phyloP scores from a whole-genome alignment of 2,888 invertebrate species.

The Acronicta leporina region DNA sequence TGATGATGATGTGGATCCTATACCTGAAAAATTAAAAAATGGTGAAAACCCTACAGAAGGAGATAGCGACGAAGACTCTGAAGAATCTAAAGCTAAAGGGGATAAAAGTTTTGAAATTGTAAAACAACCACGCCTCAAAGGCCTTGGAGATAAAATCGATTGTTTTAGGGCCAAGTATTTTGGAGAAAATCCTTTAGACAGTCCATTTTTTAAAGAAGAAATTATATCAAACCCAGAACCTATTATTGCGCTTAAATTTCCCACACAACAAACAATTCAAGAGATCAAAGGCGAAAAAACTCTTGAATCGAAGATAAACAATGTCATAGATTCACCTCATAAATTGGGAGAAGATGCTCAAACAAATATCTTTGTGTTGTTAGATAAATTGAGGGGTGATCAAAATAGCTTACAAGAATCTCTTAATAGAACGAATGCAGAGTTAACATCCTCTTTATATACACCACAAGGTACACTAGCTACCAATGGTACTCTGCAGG shows the following conservation, averaged over 20 bases:
- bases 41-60: conserved; percentile 72
- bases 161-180: conserved; percentile 93
- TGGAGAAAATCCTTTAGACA: conserved; percentile 93
- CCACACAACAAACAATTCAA: conserved; percentile 61
- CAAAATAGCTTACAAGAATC: conserved; percentile 51
- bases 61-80: conserved; percentile 67
- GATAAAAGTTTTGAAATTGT: conserved; percentile 65
- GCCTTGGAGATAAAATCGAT: conserved; percentile 92
- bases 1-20: conserved; percentile 85
- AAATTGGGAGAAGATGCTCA: conserved; percentile 45
- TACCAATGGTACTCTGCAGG: conserved; percentile 57
- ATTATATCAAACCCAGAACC: conserved; percentile 84
- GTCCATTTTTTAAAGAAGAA: conserved; percentile 91
- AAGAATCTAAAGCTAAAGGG: conserved; percentile 60
- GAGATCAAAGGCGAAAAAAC: conserved; percentile 30
- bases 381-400: conserved; percentile 62
- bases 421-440: conserved; percentile 43
- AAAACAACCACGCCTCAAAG: conserved; percentile 87
- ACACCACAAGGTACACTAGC: conserved; percentile 24
- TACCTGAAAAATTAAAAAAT: conserved; percentile 85
- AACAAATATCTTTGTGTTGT: conserved; percentile 57
- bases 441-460: conserved; percentile 34
- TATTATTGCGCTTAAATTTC: conserved; percentile 64
- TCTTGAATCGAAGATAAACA: conserved; percentile 40
- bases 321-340: conserved; percentile 30